Evolutionary conservation across 2,797 vertebrate genomes (phyloP).

Genomic region (Antrozous pallidus): DNA sequence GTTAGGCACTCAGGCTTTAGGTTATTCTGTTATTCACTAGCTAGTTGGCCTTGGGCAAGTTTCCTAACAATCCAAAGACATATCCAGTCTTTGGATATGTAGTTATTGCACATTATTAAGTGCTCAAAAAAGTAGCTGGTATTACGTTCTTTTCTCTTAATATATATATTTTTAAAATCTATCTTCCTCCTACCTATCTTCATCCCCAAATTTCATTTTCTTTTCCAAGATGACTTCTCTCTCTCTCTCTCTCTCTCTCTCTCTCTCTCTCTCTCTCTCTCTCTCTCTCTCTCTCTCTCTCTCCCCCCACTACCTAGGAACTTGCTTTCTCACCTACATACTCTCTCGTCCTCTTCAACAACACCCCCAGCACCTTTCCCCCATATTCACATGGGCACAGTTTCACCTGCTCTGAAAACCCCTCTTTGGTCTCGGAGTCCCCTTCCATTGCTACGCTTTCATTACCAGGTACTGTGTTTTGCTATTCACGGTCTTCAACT

Average conservation of each 20-base stretch:
- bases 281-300: not conserved
- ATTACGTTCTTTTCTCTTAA: not conserved
- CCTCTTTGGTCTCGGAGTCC: not conserved
- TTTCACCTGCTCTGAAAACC: not conserved
- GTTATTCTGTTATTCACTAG: not conserved
- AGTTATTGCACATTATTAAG: not conserved
- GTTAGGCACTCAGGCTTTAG: not conserved
- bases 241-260: not conserved
- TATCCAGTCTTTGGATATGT: not conserved
- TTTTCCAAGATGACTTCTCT: not conserved
- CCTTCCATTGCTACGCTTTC: not conserved
- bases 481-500: not conserved
- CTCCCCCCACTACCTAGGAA: not conserved
- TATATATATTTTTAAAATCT: not conserved
- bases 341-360: not conserved
- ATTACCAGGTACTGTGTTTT: not conserved
- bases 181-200: not conserved
- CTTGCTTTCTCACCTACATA: not conserved
- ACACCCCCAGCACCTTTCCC: not conserved
- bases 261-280: not conserved
- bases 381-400: too few species aligned
- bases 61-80: too few species aligned
- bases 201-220: not conserved
- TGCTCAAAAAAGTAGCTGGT: not conserved
- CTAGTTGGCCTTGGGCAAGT: not conserved